These are phyloP conservation scores for Fregetta grallaria DNA, from an alignment of 2,113 vertebrate species.

Conservation along the genomic window DNA sequence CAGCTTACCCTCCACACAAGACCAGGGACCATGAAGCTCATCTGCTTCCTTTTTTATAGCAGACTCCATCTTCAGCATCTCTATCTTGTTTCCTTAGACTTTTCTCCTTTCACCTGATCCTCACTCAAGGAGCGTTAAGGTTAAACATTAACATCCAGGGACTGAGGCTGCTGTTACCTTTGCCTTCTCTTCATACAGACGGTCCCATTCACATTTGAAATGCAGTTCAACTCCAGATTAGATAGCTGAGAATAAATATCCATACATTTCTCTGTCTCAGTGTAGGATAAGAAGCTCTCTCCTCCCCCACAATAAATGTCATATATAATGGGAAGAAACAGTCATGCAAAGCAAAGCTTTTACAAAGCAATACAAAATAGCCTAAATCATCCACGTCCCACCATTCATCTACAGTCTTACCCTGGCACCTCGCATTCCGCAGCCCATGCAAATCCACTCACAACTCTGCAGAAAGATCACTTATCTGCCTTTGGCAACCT, in stretches of 20 bases:
- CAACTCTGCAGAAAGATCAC: neutral
- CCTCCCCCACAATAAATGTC: constrained; percentile 15
- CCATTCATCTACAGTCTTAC: neutral
- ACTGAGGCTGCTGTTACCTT: neutral
- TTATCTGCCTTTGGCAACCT: neutral
- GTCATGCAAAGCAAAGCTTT: constrained; percentile 5
- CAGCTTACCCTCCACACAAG: neutral
- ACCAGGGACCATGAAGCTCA: neutral
- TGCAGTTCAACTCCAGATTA: neutral
- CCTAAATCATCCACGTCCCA: neutral
- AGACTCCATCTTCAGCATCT: neutral
- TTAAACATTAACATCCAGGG: neutral
- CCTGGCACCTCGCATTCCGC: neutral
- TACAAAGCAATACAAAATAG: constrained; percentile 2
- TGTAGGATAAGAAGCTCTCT: constrained; percentile 17
- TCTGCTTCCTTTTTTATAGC: neutral
- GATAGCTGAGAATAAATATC: constrained; percentile 9
- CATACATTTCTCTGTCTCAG: neutral
- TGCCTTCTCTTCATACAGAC: neutral
- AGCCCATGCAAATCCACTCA: neutral
- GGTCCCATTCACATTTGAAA: neutral
- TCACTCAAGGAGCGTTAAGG: neutral
- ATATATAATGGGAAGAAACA: constrained; percentile 2
- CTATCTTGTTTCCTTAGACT: neutral
- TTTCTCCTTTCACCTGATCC: neutral